phyloP scores from a whole-genome alignment of 1,140 invertebrate genomes.

The Drosophila grimshawi region DNA sequence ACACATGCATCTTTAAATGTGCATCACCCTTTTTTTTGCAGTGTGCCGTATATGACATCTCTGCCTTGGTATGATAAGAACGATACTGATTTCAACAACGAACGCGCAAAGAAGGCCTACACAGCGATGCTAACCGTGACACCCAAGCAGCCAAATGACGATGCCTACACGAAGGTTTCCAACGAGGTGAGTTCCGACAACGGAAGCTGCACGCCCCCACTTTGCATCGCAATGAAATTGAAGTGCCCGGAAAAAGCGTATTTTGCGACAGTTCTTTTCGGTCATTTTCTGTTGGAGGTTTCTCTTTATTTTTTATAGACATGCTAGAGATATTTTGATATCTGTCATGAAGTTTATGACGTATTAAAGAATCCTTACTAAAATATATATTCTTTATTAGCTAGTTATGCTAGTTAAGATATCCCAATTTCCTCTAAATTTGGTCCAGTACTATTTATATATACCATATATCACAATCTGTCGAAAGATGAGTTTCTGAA shows the following conservation, averaged over 20 bases:
- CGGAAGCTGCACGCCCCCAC: background rate
- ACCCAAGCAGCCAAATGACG: conserved; percentile 90
- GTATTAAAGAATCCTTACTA: too few species aligned
- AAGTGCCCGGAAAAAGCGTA: conserved; percentile 35
- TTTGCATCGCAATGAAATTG: conserved; percentile 65
- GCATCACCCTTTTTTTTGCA: conserved; percentile 43
- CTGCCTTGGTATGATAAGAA: conserved; percentile 93
- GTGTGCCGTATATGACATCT: conserved; percentile 73
- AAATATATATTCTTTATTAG: too few species aligned
- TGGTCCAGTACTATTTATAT: background rate
- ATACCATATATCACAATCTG: too few species aligned
- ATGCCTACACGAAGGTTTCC: conserved; percentile 91
- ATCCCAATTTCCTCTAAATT: background rate
- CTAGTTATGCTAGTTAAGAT: too few species aligned
- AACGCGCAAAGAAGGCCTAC: conserved; percentile 94
- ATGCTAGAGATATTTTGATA: too few species aligned
- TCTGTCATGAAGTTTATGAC: too few species aligned
- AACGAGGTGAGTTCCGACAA: conserved; percentile 86
- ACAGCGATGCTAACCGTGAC: conserved; percentile 96
- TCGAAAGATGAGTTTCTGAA: too few species aligned
- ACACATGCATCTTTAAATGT: conserved; percentile 18
- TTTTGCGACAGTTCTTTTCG: conserved; percentile 30
- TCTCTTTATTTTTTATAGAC: too few species aligned
- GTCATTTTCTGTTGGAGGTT: background rate
- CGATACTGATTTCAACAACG: conserved; percentile 92